Evolutionary conservation across 2,797 vertebrate genomes (phyloP).

Genomic region (Gymnocypris eckloni): DNA sequence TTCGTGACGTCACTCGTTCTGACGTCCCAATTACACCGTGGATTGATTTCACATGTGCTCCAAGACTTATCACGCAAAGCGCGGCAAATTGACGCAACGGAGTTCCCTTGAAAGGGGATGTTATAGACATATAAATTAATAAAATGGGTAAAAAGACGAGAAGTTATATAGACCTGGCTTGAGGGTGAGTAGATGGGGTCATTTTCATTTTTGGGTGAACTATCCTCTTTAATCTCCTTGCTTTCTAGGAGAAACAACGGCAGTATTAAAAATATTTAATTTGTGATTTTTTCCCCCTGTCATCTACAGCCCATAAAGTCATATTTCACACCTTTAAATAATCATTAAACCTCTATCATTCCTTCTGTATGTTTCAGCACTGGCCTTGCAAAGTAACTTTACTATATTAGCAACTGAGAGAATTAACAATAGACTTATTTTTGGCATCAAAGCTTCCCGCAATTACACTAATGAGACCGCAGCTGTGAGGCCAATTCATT

Average conservation of each 20-base stretch:
- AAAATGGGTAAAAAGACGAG: too few relatives aligned
- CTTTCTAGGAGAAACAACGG: not conserved
- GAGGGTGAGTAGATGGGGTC: too few relatives aligned
- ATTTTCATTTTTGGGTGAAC: too few relatives aligned
- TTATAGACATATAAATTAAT: too few relatives aligned
- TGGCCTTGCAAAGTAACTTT: not conserved
- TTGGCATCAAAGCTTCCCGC: constrained; percentile 20
- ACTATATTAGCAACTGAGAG: not conserved
- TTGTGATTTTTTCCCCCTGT: not conserved
- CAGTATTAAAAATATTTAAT: not conserved
- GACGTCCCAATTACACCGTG: too few relatives aligned
- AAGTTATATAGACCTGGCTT: not conserved
- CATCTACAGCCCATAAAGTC: not conserved
- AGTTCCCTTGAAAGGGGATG: too few relatives aligned
- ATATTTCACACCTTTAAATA: not conserved
- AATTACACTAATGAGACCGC: constrained; percentile 34
- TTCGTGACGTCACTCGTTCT: too few relatives aligned
- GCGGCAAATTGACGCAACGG: too few relatives aligned
- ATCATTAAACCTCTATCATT: not conserved
- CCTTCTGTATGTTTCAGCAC: not conserved
- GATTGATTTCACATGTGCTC: too few relatives aligned
- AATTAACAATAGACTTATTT: constrained; percentile 35
- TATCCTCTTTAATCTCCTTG: not conserved
- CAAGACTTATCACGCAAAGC: too few relatives aligned
- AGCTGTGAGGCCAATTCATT: constrained; percentile 9